Percentiles rank a stretch among this genome's conserved stretches.
phyloP scores from a whole-genome alignment of 2,113 vertebrate genomes.

The Sebastes schlegelii region DNA sequence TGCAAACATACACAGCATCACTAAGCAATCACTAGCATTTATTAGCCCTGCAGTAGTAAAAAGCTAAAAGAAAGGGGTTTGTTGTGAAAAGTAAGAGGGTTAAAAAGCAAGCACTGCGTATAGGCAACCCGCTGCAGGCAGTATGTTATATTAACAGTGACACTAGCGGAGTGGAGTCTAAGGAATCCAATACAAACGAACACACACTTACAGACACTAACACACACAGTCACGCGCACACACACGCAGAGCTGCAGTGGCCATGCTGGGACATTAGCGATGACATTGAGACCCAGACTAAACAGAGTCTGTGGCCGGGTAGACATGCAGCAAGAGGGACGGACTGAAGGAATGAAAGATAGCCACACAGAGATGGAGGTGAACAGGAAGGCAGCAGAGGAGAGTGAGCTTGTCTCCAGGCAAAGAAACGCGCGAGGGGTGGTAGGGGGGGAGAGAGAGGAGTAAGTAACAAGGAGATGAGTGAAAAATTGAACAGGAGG shows the following conservation, averaged over 20 bases:
- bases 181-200: constrained; percentile 66
- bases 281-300: constrained; percentile 77
- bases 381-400: constrained; percentile 61
- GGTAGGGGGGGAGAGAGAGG: constrained; percentile 17
- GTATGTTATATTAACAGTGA: constrained; percentile 80
- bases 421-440: constrained; percentile 60
- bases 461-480: constrained; percentile 46
- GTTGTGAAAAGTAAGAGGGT: constrained; percentile 59
- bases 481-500: constrained; percentile 43
- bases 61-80: constrained; percentile 40
- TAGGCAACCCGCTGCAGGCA: constrained; percentile 67
- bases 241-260: constrained; percentile 65
- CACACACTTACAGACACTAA: constrained; percentile 47
- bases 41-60: constrained; percentile 54
- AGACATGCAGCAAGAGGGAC: constrained; percentile 53
- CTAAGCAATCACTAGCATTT: constrained; percentile 65
- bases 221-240: constrained; percentile 28
- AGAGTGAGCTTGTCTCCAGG: constrained; percentile 76
- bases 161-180: constrained; percentile 71
- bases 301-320: constrained; percentile 54
- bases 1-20: constrained; percentile 61
- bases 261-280: constrained; percentile 74
- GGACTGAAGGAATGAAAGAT: constrained; percentile 51
- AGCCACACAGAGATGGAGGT: constrained; percentile 62
- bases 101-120: constrained; percentile 74